phyloP scores from a whole-genome alignment of 2,113 vertebrate genomes.

The Romanogobio albipinnatus region DNA sequence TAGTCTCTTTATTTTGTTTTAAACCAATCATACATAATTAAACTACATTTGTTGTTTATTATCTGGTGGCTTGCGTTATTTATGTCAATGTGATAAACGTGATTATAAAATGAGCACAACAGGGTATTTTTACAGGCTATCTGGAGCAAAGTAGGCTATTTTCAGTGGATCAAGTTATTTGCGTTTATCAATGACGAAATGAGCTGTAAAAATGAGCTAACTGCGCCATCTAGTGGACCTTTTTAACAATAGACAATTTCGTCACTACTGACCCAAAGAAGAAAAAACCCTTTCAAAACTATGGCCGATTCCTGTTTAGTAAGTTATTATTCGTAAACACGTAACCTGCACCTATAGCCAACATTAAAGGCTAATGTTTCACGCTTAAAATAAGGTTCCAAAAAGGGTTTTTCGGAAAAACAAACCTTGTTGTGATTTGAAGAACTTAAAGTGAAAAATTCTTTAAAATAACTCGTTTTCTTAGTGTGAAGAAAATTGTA shows the following conservation, averaged over 20 bases:
- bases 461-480: too few relatives aligned
- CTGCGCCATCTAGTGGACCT: constrained; percentile 28
- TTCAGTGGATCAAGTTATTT: neutral
- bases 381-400: neutral
- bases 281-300: neutral
- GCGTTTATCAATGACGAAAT: neutral
- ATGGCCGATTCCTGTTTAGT: neutral
- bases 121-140: neutral
- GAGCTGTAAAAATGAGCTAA: neutral
- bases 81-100: neutral
- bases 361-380: neutral
- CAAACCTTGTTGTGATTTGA: too few relatives aligned
- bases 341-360: neutral
- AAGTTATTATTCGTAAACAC: neutral
- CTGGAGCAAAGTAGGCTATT: neutral
- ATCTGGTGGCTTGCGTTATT: neutral
- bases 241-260: neutral
- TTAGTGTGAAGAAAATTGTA: too few relatives aligned
- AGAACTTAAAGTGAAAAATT: too few relatives aligned
- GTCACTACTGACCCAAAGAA: neutral
- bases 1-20: neutral
- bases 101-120: neutral
- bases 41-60: neutral
- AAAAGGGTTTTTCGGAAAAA: too few relatives aligned
- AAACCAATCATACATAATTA: neutral